Base-by-base conservation (phyloP, 1,140 invertebrate genomes). In the Trialeurodes vaporariorum region DNA sequence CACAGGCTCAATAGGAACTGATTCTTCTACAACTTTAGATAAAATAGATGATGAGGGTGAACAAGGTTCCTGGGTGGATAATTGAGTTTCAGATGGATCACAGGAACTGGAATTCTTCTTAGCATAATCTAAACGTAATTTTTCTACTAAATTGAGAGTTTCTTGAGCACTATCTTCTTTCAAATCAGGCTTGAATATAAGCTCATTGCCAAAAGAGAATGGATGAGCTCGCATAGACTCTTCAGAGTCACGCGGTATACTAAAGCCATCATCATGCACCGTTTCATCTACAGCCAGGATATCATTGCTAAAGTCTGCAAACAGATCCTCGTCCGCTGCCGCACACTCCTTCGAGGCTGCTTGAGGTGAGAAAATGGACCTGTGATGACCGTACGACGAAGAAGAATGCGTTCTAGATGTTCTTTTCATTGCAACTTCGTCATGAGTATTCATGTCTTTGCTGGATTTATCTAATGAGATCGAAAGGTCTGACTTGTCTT, bases 101-200 rank as follows among this genome's bases (percentile, higher is more conserved):
- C 59, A 34, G 64, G 17, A 21, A 27, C 62, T 27, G 22, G 78
- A 78, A 72, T 80, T 81, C 12, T 83, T 83, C 74, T 87, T 87
- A 17, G 83, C 84, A 69, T 86, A 76, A 65, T 83, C 84, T 80
- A 89, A 83, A 65, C 89, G 78, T 21, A 92, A 77, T 76, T 91
- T 89, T 70, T 91, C 88, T 11, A 92, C 88, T 22, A 92, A 77
- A 79, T 90, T 86, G 26, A 89, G 76, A 0, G 90, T 91, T 78
- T 90, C 90, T 59, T 86, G 78, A 0, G 87, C 87, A 72, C 82
- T 86, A 68, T 87, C 85, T 69, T 87, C 89, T 76, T 90, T 90
- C n/a, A 86, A 85, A 74, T 90, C 88, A 72, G 90, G 87, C 73
- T 88, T 87, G 23, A 88, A 86, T 62, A 87, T 80, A 24, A 67